phyloP scores from a whole-genome alignment of 53 echinoderm and acorn worm genomes.

The Apostichopus leukothele region DNA sequence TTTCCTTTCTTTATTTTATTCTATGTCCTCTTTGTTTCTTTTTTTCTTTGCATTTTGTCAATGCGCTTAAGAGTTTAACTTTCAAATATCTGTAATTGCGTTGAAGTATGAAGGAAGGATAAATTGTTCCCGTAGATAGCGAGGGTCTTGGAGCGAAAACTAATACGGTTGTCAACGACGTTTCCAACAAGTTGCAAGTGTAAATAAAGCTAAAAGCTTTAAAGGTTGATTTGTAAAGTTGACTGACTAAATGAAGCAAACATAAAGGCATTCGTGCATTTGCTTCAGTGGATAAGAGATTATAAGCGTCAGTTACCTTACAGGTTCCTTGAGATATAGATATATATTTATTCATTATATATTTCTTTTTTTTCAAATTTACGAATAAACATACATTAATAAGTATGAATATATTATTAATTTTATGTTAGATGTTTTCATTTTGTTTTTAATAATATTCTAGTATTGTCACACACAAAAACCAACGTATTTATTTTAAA shows the following conservation, averaged over 20 bases:
- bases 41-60: not conserved
- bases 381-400: too few relatives aligned
- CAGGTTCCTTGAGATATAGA: too few relatives aligned
- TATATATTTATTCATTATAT: too few relatives aligned
- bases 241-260: not conserved
- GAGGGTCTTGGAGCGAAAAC: not conserved
- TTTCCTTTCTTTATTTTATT: not conserved
- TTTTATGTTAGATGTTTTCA: too few relatives aligned
- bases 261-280: not conserved
- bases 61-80: not conserved
- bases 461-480: too few relatives aligned
- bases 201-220: not conserved
- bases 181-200: conserved; percentile 13
- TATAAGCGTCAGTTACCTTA: too few relatives aligned
- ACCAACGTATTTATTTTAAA: too few relatives aligned
- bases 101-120: not conserved
- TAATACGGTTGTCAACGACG: not conserved
- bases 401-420: too few relatives aligned
- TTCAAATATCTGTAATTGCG: not conserved
- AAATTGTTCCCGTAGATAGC: not conserved
- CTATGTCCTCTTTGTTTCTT: not conserved
- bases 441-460: too few relatives aligned
- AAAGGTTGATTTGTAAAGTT: conserved; percentile 2
- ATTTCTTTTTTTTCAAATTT: too few relatives aligned
- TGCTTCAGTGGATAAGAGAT: too few relatives aligned